phyloP scores from a whole-genome alignment of 2,888 invertebrate species.

The Xestia ashworthii region DNA sequence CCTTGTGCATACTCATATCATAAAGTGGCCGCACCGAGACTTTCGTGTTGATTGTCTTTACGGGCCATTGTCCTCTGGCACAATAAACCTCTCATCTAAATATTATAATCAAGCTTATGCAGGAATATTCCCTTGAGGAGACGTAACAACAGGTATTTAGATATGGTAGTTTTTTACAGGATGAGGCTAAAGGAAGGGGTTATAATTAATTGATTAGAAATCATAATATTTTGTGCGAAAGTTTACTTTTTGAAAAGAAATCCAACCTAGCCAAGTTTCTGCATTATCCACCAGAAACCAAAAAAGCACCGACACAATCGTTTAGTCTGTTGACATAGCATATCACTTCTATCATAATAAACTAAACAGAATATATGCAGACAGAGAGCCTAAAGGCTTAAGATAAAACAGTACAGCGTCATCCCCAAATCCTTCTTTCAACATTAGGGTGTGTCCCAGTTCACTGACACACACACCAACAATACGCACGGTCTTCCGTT shows the following conservation, averaged over 20 bases:
- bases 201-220: background rate
- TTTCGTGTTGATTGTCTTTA: background rate
- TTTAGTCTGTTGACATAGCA: background rate
- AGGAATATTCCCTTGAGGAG: constrained; percentile 5
- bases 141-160: background rate
- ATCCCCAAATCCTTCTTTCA: constrained; percentile 17
- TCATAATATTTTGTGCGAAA: background rate
- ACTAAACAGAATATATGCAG: background rate
- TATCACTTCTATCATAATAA: background rate
- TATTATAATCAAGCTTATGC: constrained; percentile 16
- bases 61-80: constrained; percentile 11
- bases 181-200: background rate
- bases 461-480: constrained; percentile 17
- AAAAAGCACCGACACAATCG: background rate
- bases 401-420: background rate
- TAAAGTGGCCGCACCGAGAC: constrained; percentile 18
- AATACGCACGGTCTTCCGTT: constrained; percentile 27
- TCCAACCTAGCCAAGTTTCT: background rate
- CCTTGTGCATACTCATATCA: constrained; percentile 27
- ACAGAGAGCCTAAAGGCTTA: background rate
- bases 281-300: too few relatives aligned
- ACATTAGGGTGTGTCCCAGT: background rate
- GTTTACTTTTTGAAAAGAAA: background rate
- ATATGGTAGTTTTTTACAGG: background rate
- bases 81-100: constrained; percentile 24